A percentile compares a stretch with the other conserved stretches of the same genome.
Evolutionary conservation across 2,113 vertebrate genomes (phyloP).

Genomic region (Ranitomeya imitator): DNA sequence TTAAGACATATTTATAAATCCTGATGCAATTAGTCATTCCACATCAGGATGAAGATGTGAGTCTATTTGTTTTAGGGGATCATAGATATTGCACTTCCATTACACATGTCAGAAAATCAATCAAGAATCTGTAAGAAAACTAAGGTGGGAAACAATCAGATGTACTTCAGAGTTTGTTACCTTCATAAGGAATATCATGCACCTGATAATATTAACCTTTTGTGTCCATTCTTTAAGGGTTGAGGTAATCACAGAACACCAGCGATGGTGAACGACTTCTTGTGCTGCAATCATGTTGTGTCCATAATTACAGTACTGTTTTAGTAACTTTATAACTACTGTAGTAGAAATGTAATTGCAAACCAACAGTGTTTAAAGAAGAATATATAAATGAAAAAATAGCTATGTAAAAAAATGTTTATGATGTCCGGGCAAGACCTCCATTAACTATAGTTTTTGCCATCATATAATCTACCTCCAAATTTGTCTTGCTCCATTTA

Average conservation of each 20-base stretch:
- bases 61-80: too few species aligned
- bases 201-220: too few species aligned
- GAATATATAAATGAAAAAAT: not conserved
- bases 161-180: not conserved
- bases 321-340: not conserved
- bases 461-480: conserved; percentile 1
- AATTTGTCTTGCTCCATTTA: not conserved
- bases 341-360: not conserved
- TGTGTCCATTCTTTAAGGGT: too few species aligned
- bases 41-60: too few species aligned
- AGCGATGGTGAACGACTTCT: not conserved
- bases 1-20: too few species aligned
- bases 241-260: not conserved
- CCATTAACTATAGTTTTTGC: not conserved
- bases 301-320: not conserved
- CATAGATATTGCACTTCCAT: too few species aligned
- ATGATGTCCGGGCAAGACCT: not conserved
- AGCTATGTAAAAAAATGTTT: not conserved
- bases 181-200: not conserved
- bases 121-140: not conserved
- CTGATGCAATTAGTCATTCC: too few species aligned
- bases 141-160: not conserved
- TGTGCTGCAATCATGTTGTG: not conserved
- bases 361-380: not conserved
- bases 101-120: too few species aligned